Evolutionary conservation across 1,140 invertebrate genomes (phyloP).

Genomic region (Arion vulgaris): DNA sequence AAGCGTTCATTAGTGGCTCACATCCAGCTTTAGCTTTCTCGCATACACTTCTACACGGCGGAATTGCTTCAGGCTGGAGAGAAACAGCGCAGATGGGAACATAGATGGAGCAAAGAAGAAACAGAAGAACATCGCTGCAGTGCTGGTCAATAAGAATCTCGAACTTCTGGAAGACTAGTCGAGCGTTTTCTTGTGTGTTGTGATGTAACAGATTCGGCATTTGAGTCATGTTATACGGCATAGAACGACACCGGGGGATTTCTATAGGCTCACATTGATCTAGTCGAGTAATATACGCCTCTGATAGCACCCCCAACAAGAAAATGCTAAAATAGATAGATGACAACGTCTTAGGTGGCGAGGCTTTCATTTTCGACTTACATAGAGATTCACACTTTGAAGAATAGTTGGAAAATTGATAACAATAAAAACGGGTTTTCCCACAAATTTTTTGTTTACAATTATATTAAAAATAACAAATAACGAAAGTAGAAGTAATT

Average conservation of each 20-base stretch:
- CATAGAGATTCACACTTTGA: too few relatives aligned
- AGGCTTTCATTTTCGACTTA: neutral
- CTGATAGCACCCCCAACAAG: too few relatives aligned
- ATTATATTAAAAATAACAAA: too few relatives aligned
- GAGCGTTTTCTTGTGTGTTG: constrained; percentile 69
- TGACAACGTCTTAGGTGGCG: neutral
- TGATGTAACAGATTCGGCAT: constrained; percentile 72
- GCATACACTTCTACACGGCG: constrained; percentile 66
- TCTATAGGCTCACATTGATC: constrained; percentile 68
- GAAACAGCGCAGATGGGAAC: constrained; percentile 67
- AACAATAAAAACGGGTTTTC: too few relatives aligned
- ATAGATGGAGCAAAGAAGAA: constrained; percentile 69
- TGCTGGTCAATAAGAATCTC: constrained; percentile 60
- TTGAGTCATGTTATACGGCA: constrained; percentile 70
- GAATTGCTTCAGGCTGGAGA: constrained; percentile 64
- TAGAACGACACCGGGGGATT: constrained; percentile 67
- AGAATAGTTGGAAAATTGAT: too few relatives aligned
- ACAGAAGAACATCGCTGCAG: constrained; percentile 66
- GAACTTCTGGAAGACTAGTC: constrained; percentile 66
- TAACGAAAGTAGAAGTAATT: too few relatives aligned
- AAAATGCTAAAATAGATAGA: neutral
- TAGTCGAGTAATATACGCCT: constrained; percentile 43
- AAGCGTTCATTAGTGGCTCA: constrained; percentile 65
- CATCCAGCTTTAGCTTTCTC: constrained; percentile 61
- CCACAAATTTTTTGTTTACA: too few relatives aligned